Conservation (phyloP, 1,140 invertebrate genomes). For the Adoxophyes honmai region DNA sequence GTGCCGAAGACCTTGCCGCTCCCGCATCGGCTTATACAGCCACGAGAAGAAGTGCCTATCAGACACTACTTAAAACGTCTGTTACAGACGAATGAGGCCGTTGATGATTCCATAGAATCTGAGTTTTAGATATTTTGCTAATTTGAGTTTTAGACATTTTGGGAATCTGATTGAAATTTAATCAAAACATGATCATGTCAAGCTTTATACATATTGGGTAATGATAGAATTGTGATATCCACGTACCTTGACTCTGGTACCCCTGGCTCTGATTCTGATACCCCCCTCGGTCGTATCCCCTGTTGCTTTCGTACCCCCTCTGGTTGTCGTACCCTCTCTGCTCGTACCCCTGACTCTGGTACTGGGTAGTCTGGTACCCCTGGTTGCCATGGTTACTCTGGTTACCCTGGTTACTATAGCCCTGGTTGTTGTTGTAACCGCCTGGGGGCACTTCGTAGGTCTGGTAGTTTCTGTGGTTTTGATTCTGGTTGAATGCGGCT, state of each 20-base stretch:
- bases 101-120: too few species aligned
- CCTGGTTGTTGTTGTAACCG: constrained; percentile 37
- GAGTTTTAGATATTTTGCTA: too few species aligned
- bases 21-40: too few species aligned
- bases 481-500: constrained; percentile 29
- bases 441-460: constrained; percentile 60
- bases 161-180: too few species aligned
- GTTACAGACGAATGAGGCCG: too few species aligned
- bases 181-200: too few species aligned
- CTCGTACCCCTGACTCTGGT: constrained; percentile 25
- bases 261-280: constrained; percentile 29
- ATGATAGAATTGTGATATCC: too few species aligned
- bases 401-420: constrained; percentile 15
- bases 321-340: constrained; percentile 32
- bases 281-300: constrained; percentile 23
- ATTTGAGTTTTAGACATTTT: too few species aligned
- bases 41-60: too few species aligned
- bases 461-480: constrained; percentile 53
- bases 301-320: constrained; percentile 26
- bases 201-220: too few species aligned
- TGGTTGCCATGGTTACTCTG: constrained; percentile 26
- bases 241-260: constrained; percentile 23
- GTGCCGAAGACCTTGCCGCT: too few species aligned
- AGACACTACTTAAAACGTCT: too few species aligned
- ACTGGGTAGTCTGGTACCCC: constrained; percentile 25